Evolutionary conservation across 2,888 invertebrate species (phyloP), one percentile per base, ranked within the genome.

Genomic region (Catotricha subobsoleta): DNA sequence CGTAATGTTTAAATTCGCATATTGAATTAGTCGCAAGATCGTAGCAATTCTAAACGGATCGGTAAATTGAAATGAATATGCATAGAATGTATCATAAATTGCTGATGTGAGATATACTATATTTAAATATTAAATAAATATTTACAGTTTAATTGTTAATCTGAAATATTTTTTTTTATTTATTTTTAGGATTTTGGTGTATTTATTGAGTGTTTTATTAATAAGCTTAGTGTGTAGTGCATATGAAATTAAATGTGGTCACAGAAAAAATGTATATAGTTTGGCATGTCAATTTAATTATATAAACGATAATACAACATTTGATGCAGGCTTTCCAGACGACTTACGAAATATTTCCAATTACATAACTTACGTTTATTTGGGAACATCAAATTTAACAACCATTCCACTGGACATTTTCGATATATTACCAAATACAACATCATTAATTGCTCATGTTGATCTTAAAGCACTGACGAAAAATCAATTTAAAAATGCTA

Each of bases 321-420:
- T 34, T 2, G n/a, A 4, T 2, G 20, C 34, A 6, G 34, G 7
- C 15, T 20, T 34, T 19, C 34, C 34, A 21, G n/a, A 19, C 2
- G 34, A 34, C 21, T 34, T 34, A 13, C 34, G 34, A 7, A 12
- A 19, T 7, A 20, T 20, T 9, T 20, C 34, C 3, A 34, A 34
- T 20, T 13, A 21, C 34, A 34, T 34, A 3, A 34, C 34, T n/a
- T 13, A 20, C 6, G 19, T 34, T 20, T 20, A 19, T 6, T 21
- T 37, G 15, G 37, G 37, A 12, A 25, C 27, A 9, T 23, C 37
- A 12, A 37, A 37, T 28, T 28, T 37, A 37, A 37, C 37, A 8
- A 37, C 25, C 3, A 16, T 37, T 4, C 37, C 37, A 18, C 10
- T 9, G 18, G 25, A 37, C 12, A 25, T 27, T 18, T 37, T 37